Base-by-base conservation (phyloP, 2,797 vertebrate genomes). In the Sebastes diploproa region DNA sequence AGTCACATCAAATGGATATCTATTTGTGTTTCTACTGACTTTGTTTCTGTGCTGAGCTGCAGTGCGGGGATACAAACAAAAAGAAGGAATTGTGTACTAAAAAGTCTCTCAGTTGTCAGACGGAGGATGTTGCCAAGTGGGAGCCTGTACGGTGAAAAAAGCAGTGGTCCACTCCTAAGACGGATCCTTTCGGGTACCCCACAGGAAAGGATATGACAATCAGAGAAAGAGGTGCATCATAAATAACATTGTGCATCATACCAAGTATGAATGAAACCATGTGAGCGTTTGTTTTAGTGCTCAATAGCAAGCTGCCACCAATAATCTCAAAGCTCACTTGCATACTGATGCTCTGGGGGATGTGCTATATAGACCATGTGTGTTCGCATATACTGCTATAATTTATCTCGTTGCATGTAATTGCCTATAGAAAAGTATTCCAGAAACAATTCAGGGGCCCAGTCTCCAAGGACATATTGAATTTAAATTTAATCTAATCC, bases 401-500 rank as follows among this genome's bases (percentile, higher is more conserved):
- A 60, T 22, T 54, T n/a, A 42, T 50, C 50, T 52, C 5, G 6
- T 30, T 70, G 18, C 22, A 34, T 79, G 46, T 61, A 38, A 42
- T 62, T 27, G 23, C 71, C 36, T 29, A 25, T n/a, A 18, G 36
- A 60, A n/a, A 59, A 27, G 14, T 30, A 36, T 63, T 56, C 12
- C 6, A 56, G 64, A 22, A 4, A 78, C 32, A 32, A 81, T 75
- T 64, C 23, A 54, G 38, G 27, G 32, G 14, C 52, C 36, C 56
- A 10, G 46, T 86, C 70, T 27, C 18, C 32, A 59, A 68, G 63
- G 67, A 75, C n/a, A 30, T 11, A n/a, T 22, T 77, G 27, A 64
- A 77, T 89, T 67, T 55, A 46, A 80, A 84, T 82, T 64, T 2
- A 71, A 70, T 84, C 62, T 61, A 65, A 80, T 75, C 62, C 22